Evolutionary conservation across 2,113 vertebrate genomes (phyloP).

Genomic region (Brachyhypopomus occidentalis): DNA sequence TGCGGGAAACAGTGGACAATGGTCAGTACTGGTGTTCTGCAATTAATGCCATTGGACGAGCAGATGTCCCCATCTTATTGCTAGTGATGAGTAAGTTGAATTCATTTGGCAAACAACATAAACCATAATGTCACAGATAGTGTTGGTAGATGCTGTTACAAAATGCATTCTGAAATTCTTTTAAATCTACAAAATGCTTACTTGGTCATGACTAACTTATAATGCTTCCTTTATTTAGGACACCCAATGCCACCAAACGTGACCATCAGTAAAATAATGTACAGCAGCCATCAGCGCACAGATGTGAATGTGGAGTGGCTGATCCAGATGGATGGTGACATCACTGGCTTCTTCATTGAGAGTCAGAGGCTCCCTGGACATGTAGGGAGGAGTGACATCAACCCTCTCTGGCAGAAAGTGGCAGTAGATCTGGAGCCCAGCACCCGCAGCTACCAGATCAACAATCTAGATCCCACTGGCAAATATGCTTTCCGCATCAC

Average conservation of each 20-base stretch:
- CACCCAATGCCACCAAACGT: conserved; percentile 85
- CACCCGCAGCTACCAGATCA: conserved; percentile 71
- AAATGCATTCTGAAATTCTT: too few species aligned
- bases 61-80: conserved; percentile 76
- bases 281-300: conserved; percentile 74
- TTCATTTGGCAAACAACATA: not conserved
- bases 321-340: conserved; percentile 64
- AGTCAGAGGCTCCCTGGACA: conserved; percentile 62
- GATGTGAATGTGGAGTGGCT: conserved; percentile 87
- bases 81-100: conserved; percentile 79
- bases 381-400: not conserved
- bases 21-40: conserved; percentile 85
- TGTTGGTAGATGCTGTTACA: not conserved
- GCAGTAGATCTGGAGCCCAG: conserved; percentile 76
- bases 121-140: not conserved
- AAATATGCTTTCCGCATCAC: conserved; percentile 83
- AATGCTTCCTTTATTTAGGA: conserved; percentile 61
- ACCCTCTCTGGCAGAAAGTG: conserved; percentile 74
- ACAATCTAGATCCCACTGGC: conserved; percentile 76
- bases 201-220: too few species aligned
- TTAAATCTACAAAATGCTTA: too few species aligned
- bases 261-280: conserved; percentile 78
- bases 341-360: conserved; percentile 86
- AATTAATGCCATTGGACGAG: conserved; percentile 80
- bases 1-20: conserved; percentile 73